Evolutionary conservation across 2,797 vertebrate species (phyloP), one percentile per base, ranked within the genome.

Genomic region (Hyperoplus lanceolatus): DNA sequence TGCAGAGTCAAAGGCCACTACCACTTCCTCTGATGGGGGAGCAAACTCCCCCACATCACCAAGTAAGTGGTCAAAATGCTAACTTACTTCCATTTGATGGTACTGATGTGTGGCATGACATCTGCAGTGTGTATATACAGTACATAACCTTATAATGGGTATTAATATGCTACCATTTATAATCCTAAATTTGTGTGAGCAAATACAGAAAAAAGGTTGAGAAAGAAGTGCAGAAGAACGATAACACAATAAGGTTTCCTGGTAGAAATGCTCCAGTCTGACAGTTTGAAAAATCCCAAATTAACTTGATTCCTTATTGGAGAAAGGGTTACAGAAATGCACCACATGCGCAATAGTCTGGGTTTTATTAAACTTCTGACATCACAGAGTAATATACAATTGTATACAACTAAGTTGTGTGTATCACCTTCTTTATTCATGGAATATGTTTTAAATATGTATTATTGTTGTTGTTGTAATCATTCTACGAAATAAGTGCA

Each of bases 1-100:
- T 91, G 91, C 95, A 68, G 96, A 97, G 93, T 96, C 97, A 93
- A 98, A 98, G 96, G 95, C 96, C 93, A 94, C 96, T 82, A 96
- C 96, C 92, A 95, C 96, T 75, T 96, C 96, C 84, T 95, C 97
- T 81, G 97, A 97, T 61, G 96, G 96, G 86, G 96, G 95, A 81
- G 90, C 96, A 84, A 94, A 95, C 85, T 97, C 97, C 59, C 97
- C 96, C 76, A 96, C 97, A 63, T 97, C 97, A 87, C 97, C 97
- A 92, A 97, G 97, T 97, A 96, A 97, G 97, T 96, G 6, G 0
- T 48, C 39, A 29, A 46, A 75, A 56, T 4, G 5, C 45, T 55
- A 46, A 74, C 13, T 29, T 5, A 3, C 38, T 29, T 48, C 2
- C 1, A 2, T 0, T 29, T 60, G 11, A 42, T 36, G 38, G 13